phyloP scores from a whole-genome alignment of 2,113 vertebrate species.

The Eulemur macaco region DNA sequence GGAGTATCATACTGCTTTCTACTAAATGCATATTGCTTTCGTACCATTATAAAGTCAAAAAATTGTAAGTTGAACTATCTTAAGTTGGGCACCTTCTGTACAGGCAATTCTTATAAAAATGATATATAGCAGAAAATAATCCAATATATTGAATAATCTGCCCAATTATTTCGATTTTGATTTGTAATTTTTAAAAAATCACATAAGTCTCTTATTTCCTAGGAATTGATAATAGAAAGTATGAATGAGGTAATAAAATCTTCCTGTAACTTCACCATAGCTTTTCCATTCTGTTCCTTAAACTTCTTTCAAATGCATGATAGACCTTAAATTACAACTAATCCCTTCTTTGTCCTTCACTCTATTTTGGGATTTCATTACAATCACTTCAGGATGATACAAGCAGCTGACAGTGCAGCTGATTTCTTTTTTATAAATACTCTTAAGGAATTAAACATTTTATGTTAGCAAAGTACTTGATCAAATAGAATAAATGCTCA shows the following conservation, averaged over 20 bases:
- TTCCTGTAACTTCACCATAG: not conserved
- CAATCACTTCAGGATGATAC: not conserved
- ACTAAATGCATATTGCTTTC: not conserved
- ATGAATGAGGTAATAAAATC: slow-evolving; percentile 38
- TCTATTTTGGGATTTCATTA: not conserved
- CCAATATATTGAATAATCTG: not conserved
- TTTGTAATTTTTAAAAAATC: not conserved
- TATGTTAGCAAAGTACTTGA: not conserved
- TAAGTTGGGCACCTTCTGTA: not conserved
- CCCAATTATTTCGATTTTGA: not conserved
- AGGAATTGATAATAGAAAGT: slow-evolving; percentile 20
- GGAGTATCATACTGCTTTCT: not conserved
- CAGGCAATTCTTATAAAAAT: slow-evolving; percentile 39
- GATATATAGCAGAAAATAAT: not conserved
- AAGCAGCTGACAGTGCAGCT: not conserved
- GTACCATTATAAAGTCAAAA: not conserved
- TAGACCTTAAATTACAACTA: not conserved
- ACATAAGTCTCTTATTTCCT: not conserved
- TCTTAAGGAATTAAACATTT: not conserved
- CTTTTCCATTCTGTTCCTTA: not conserved
- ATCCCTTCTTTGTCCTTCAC: not conserved
- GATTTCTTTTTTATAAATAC: slow-evolving; percentile 28
- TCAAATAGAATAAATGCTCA: not conserved
- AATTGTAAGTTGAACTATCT: not conserved
- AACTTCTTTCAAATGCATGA: not conserved